Evolutionary conservation across 1,140 invertebrate species (phyloP), one percentile per base, ranked within the genome.

Genomic region (Zaprionus tsacasi): DNA sequence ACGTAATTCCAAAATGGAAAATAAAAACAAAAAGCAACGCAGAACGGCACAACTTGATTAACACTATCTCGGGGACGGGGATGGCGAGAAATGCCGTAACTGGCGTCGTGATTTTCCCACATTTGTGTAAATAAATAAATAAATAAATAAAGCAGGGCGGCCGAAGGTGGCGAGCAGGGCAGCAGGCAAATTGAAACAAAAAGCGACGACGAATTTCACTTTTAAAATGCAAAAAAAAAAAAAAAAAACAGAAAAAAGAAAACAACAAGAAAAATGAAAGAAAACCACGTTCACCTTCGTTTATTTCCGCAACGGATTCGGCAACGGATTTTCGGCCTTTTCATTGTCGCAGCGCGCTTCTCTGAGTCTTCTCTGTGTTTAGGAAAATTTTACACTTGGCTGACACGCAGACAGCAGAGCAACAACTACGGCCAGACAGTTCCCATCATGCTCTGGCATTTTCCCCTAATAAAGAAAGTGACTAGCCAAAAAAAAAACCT

Each of bases 31-130:
- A 77, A 55, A 69, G 59, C 71, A 40, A 38, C 45, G 75, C 80
- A 89, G 85, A 89, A 89, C 86, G 70, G 21, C 76, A 66, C 61
- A 78, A 64, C 71, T 85, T 89, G 75, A 89, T 89, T 89, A 89
- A 90, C 85, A 89, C 85, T 86, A 74, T 90, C 59, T 56, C 70
- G 54, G n/a, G 30, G 30, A 2, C 17, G 25, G 11, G 30, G 25
- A 48, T 58, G 54, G 70, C 7, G 54, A 35, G 21, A 72, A 67
- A 71, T 88, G 86, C 54, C 67, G 85, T 89, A 89, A 89, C 86
- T 81, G 50, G 27, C n/a, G 40, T 61, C 81, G 81, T 67, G 71
- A 85, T 79, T 85, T 88, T 88, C 85, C 85, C 85, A 88, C 85
- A 83, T 81, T 79, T 81, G 72, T 58, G 50, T 50, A 83, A 85